Evolutionary conservation across 23 tunicate genomes (phyloP).

Genomic region (Ciona savignyi): DNA sequence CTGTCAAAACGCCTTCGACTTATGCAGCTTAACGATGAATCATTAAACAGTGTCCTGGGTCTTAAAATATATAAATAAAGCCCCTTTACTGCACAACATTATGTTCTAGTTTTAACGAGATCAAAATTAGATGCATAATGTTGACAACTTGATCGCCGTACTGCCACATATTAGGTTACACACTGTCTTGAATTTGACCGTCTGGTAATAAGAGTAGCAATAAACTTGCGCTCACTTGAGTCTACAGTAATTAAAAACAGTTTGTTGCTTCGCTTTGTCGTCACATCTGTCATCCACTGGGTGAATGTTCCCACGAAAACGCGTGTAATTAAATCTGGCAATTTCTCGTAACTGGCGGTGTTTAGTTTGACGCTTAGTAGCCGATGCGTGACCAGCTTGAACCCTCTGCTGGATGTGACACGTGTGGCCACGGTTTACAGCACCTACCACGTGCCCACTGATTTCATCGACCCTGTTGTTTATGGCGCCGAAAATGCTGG

Average conservation of each 20-base stretch:
- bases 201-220: background rate
- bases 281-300: background rate
- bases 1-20: no score
- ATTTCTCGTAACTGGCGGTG: background rate
- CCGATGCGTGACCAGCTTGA: background rate
- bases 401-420: no score
- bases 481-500: background rate
- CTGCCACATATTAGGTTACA: background rate
- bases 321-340: background rate
- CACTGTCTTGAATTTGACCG: background rate
- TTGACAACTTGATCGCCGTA: background rate
- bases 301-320: background rate
- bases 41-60: no score
- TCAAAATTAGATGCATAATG: no score
- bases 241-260: background rate
- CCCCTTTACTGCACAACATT: no score
- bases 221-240: background rate
- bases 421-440: no score
- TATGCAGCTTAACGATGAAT: no score
- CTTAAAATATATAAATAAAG: no score
- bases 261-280: background rate
- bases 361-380: background rate
- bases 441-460: background rate
- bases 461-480: background rate
- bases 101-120: no score